These are phyloP conservation scores for Eira barbara DNA, from an alignment of 2,113 vertebrate genomes.

Conservation along the genomic window DNA sequence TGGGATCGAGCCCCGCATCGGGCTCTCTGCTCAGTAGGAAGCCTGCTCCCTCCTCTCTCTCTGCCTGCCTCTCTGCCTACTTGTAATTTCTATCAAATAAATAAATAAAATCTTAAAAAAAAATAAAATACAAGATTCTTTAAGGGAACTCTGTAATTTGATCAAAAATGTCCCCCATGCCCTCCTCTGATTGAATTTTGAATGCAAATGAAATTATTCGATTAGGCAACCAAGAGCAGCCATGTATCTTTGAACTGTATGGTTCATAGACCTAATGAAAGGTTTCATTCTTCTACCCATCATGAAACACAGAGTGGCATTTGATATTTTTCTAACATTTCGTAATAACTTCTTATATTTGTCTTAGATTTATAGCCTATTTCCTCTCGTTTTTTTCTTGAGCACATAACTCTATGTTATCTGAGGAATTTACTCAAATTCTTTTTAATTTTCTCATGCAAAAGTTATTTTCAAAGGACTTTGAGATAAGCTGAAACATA, in stretches of 20 bases:
- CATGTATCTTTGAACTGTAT: neutral
- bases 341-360: conserved; percentile 10
- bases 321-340: neutral
- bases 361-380: neutral
- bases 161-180: neutral
- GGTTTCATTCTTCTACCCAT: neutral
- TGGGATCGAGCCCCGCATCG: no score
- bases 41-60: no score
- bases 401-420: neutral
- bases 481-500: neutral
- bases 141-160: neutral
- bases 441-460: neutral
- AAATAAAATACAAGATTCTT: neutral
- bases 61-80: no score
- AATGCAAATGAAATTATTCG: neutral
- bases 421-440: neutral
- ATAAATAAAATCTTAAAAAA: neutral
- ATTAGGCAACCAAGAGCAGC: neutral
- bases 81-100: no score
- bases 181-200: neutral
- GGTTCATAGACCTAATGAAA: neutral
- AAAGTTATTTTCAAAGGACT: neutral
- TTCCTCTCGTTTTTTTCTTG: neutral
- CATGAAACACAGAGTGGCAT: neutral
- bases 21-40: no score